Evolutionary conservation across 2,797 vertebrate genomes (phyloP).

Genomic region (Phaenicophaeus curvirostris): DNA sequence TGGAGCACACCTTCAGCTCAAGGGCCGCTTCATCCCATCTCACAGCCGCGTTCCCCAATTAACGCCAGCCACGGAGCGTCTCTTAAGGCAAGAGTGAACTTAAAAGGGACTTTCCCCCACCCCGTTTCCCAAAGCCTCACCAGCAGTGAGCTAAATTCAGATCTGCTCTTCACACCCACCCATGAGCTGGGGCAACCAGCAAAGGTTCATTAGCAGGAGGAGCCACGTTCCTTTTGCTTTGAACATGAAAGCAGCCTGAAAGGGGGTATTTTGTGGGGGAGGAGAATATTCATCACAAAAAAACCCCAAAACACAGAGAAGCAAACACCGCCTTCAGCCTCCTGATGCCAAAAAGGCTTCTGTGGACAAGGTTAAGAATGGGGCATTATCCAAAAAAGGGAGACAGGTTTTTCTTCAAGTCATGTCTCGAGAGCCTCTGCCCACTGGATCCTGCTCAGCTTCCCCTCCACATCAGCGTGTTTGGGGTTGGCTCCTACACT

Average conservation of each 20-base stretch:
- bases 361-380: background rate
- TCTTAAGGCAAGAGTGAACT: background rate
- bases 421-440: background rate
- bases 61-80: background rate
- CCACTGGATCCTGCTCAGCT: background rate
- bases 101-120: background rate
- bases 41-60: accelerated
- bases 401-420: background rate
- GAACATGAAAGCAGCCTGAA: background rate
- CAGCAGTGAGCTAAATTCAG: constrained; percentile 22
- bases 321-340: background rate
- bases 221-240: background rate
- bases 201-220: background rate
- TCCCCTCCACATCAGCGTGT: background rate
- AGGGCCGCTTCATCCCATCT: background rate
- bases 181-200: background rate
- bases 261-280: background rate
- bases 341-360: background rate
- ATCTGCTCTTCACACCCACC: constrained; percentile 29
- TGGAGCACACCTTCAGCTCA: background rate
- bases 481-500: background rate
- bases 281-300: background rate
- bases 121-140: background rate
- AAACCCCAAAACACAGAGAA: background rate
- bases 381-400: background rate